Conservation (phyloP, 2,797 vertebrate genomes). For the Lindbergichthys nudifrons region DNA sequence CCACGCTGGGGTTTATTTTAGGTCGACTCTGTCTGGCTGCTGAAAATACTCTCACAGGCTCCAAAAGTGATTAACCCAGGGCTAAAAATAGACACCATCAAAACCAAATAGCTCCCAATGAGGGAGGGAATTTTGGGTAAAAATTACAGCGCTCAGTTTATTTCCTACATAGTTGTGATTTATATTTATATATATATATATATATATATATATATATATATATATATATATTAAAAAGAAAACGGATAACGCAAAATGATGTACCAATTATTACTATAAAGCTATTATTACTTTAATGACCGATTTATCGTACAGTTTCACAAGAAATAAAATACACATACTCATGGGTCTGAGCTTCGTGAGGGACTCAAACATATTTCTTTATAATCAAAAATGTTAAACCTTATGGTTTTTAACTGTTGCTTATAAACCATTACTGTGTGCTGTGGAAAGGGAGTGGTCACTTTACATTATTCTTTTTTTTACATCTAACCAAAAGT, state of each 20-base stretch:
- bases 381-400: too few relatives aligned
- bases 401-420: too few relatives aligned
- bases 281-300: neutral
- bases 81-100: conserved; percentile 26
- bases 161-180: neutral
- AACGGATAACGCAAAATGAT: neutral
- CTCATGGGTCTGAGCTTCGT: too few relatives aligned
- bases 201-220: too few relatives aligned
- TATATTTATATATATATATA: neutral
- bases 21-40: neutral
- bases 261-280: neutral
- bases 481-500: too few relatives aligned
- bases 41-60: conserved; percentile 13
- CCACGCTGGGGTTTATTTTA: neutral
- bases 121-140: too few relatives aligned
- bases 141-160: neutral
- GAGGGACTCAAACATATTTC: too few relatives aligned
- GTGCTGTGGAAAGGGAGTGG: too few relatives aligned
- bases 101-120: neutral
- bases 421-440: too few relatives aligned
- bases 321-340: too few relatives aligned
- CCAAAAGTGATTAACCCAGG: conserved; percentile 1
- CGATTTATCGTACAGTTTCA: neutral
- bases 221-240: neutral
- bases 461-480: too few relatives aligned